Evolutionary conservation across 2,113 vertebrate species (phyloP), one percentile per base, ranked within the genome.

Genomic region (Geococcyx californianus): DNA sequence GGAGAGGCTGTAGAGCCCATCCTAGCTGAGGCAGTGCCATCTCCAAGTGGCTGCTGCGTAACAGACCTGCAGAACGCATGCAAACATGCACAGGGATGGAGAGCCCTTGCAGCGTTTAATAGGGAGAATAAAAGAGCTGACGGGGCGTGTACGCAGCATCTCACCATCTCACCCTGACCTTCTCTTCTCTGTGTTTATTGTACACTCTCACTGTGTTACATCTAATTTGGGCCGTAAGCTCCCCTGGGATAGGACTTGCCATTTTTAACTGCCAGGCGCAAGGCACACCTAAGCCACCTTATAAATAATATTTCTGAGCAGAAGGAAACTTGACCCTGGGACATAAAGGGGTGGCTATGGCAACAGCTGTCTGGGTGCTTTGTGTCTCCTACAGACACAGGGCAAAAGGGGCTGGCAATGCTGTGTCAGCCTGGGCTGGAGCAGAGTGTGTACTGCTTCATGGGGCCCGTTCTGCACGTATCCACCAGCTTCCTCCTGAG

Each of bases 281-380:
- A 91, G 87, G 94, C 94, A 76, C 92, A 88, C 85, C 93, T 95
- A 91, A 93, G 92, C 90, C 90, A 68, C 56, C 52, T 74, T 77
- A 40, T 88, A 96, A 92, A 93, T 93, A 92, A 84, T 72, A 34
- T 75, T 81, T 68, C 64, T 58, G 25, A 52, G 49, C 79, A 17
- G 64, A 63, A 76, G 52, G 84, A 93, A 90, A 79, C 89, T 56
- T 91, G 90, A 90, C 52, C 38, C 86, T 70, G 83, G 85, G 52
- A 31, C 3, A 3, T 72, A 59, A 89, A 89, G 67, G 36, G 13
- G 86, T 84, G 87, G 42, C 93, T 81, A 81, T 93, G 80, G 94
- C 84, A 97, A 95, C 95, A 29, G 56, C 75, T 54, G 40, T 51
- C 73, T 3, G 11, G 13, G 58, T 70, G 72, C 86, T 84, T 36